Evolutionary conservation across 2,113 vertebrate genomes (phyloP).

Genomic region (Climacteris rufus): DNA sequence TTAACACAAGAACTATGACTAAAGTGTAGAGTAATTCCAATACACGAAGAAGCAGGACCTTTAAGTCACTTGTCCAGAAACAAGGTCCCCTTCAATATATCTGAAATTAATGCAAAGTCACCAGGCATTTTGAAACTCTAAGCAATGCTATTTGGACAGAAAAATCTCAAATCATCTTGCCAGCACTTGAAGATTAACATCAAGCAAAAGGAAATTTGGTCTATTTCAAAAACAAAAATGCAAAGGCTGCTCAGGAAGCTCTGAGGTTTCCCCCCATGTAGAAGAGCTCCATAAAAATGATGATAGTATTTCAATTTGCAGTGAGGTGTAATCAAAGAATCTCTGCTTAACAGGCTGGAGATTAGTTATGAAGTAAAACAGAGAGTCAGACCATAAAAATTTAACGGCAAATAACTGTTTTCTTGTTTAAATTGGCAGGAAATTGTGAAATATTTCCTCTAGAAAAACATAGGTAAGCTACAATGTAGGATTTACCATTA

Average conservation of each 20-base stretch:
- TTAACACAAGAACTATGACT: not conserved
- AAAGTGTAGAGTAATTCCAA: not conserved
- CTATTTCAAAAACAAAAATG: not conserved
- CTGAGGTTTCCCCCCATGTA: accelerated
- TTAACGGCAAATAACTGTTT: slow-evolving; percentile 52
- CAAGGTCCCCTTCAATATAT: not conserved
- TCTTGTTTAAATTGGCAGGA: slow-evolving; percentile 36
- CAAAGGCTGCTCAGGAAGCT: not conserved
- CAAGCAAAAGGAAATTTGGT: not conserved
- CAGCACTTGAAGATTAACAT: not conserved
- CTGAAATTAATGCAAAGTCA: not conserved
- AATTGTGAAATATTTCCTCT: slow-evolving; percentile 38
- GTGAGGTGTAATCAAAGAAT: slow-evolving; percentile 11
- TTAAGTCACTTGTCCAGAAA: not conserved
- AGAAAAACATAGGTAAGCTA: slow-evolving; percentile 19
- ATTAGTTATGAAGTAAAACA: slow-evolving; percentile 33
- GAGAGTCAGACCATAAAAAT: slow-evolving; percentile 8
- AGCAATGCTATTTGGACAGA: not conserved
- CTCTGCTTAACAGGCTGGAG: not conserved
- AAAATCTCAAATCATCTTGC: not conserved
- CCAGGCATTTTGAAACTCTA: not conserved
- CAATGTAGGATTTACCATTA: not conserved
- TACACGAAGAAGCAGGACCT: not conserved
- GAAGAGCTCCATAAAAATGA: not conserved
- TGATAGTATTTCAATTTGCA: not conserved